These are phyloP conservation scores for Fulica atra DNA, from an alignment of 2,113 vertebrate species.

Conservation along the genomic window DNA sequence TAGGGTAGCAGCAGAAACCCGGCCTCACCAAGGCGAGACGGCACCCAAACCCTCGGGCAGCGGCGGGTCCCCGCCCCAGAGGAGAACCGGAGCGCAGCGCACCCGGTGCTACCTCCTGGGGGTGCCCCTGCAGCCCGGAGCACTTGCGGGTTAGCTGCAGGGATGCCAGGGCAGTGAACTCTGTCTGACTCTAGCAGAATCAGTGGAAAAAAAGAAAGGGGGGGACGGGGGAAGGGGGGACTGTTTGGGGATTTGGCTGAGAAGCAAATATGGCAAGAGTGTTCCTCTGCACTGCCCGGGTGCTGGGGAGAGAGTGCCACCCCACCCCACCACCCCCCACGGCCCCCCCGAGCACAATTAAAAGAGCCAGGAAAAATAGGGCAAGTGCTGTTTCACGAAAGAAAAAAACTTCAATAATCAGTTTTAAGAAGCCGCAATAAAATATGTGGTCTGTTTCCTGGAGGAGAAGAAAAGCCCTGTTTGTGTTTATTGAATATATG, in stretches of 20 bases:
- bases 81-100: too few species aligned
- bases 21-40: too few species aligned
- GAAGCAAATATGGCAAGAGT: background rate
- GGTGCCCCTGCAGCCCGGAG: background rate
- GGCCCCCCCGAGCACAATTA: background rate
- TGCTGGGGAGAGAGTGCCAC: background rate
- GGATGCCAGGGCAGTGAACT: background rate
- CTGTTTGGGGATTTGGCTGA: background rate
- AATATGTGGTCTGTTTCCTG: background rate
- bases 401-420: background rate
- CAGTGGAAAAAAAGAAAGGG: background rate
- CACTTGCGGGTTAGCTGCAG: background rate
- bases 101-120: background rate
- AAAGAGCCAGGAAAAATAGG: background rate
- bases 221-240: too few species aligned
- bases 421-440: background rate
- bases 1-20: rapidly evolving
- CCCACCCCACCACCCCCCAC: too few species aligned
- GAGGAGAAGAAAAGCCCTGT: background rate
- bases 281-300: rapidly evolving
- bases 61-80: background rate
- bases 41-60: background rate
- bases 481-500: background rate
- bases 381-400: background rate
- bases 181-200: background rate